These are phyloP conservation scores for Microctenopoma lineatum DNA, from an alignment of 2,797 vertebrate species.

Conservation along the genomic window DNA sequence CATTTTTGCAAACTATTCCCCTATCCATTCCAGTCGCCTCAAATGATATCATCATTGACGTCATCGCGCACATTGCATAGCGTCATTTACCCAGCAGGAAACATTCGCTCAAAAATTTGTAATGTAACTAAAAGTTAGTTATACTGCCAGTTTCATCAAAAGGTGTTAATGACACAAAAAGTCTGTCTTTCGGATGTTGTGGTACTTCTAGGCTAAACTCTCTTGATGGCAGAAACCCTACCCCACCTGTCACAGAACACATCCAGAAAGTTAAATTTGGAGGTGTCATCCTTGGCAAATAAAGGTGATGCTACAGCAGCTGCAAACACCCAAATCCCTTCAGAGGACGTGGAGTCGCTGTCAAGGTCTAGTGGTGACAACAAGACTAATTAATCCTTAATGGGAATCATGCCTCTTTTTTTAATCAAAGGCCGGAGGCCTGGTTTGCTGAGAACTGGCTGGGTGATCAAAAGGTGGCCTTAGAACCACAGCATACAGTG, in stretches of 20 bases:
- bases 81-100: no score
- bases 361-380: constrained; percentile 77
- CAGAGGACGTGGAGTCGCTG: constrained; percentile 73
- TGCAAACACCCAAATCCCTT: constrained; percentile 67
- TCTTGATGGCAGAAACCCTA: constrained; percentile 6
- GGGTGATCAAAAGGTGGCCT: constrained; percentile 68
- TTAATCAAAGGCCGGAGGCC: constrained; percentile 62
- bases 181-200: neutral
- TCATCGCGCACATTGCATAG: no score
- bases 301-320: constrained; percentile 55
- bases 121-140: constrained; percentile 18
- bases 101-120: no score
- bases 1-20: no score
- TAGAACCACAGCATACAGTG: constrained; percentile 55
- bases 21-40: no score
- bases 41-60: no score
- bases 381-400: constrained; percentile 81
- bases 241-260: constrained; percentile 11
- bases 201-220: neutral
- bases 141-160: constrained; percentile 14
- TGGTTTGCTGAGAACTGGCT: constrained; percentile 57
- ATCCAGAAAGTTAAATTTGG: constrained; percentile 42
- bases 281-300: constrained; percentile 52
- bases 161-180: constrained; percentile 8
- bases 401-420: constrained; percentile 76